phyloP scores from a whole-genome alignment of 2,113 vertebrate species.

The Trochalopteron elliotii region DNA sequence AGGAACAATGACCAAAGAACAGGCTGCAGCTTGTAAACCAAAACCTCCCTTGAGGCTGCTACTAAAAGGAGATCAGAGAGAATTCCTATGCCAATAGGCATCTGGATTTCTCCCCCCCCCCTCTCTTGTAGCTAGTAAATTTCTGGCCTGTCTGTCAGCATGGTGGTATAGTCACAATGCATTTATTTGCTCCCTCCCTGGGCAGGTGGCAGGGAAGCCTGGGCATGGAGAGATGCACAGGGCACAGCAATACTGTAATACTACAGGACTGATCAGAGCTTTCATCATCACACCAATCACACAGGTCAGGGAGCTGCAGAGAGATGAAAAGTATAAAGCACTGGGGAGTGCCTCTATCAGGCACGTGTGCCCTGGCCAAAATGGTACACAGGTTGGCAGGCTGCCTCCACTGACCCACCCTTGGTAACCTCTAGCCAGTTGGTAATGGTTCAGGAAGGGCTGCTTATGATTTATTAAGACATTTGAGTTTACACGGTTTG shows the following conservation, averaged over 20 bases:
- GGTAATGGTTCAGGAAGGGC: not conserved
- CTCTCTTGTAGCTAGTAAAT: not conserved
- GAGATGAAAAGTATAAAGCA: not conserved
- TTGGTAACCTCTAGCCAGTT: not conserved
- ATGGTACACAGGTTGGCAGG: not conserved
- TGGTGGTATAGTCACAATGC: not conserved
- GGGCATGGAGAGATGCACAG: not conserved
- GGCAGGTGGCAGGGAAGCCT: not conserved
- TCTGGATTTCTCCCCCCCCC: not conserved
- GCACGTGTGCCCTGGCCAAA: not conserved
- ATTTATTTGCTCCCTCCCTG: not conserved
- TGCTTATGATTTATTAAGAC: conserved; percentile 1
- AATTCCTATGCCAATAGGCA: not conserved
- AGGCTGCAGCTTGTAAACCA: conserved; percentile 18
- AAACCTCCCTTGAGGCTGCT: conserved; percentile 20
- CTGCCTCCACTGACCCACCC: not conserved
- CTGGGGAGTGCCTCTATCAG: not conserved
- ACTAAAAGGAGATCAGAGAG: conserved; percentile 20
- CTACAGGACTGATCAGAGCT: not conserved
- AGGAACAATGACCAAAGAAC: conserved; percentile 2
- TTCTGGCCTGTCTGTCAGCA: not conserved
- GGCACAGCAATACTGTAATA: not conserved
- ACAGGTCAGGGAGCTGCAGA: not conserved
- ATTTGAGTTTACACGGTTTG: not conserved
- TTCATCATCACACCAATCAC: not conserved